These are phyloP conservation scores for Emmelina monodactyla DNA, from an alignment of 2,888 invertebrate species.

Conservation along the genomic window DNA sequence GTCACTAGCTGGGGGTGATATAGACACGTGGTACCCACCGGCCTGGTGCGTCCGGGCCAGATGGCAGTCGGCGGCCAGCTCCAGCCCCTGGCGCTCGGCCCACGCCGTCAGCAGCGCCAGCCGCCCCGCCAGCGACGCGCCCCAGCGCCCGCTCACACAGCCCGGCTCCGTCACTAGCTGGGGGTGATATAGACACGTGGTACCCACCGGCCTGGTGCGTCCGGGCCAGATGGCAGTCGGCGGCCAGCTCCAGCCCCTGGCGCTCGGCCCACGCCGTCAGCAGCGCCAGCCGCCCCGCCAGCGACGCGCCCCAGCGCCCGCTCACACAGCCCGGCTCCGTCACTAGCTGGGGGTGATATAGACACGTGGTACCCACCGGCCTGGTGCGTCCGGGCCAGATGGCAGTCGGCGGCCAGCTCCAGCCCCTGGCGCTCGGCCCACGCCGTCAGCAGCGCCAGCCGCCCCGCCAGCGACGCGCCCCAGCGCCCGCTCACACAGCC, in stretches of 20 bases:
- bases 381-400: conserved; percentile 92
- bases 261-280: conserved; percentile 96
- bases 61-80: conserved; percentile 99
- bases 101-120: conserved; percentile 89
- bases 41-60: conserved; percentile 94
- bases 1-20: conserved; percentile 63
- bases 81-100: conserved; percentile 97
- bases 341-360: conserved; percentile 58
- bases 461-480: conserved; percentile 83
- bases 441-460: conserved; percentile 85
- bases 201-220: conserved; percentile 81
- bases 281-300: conserved; percentile 84
- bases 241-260: conserved; percentile 96
- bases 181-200: not conserved
- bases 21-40: conserved; percentile 23
- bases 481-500: conserved; percentile 84
- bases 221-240: conserved; percentile 97
- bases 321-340: conserved; percentile 80
- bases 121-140: conserved; percentile 81
- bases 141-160: conserved; percentile 86
- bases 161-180: conserved; percentile 75
- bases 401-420: conserved; percentile 98
- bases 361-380: conserved; percentile 66
- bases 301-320: conserved; percentile 83
- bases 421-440: conserved; percentile 99